A percentile compares a stretch with the other conserved stretches of the same genome.
phyloP scores from a whole-genome alignment of 2,888 invertebrate species.

The Stomorhina lunata region DNA sequence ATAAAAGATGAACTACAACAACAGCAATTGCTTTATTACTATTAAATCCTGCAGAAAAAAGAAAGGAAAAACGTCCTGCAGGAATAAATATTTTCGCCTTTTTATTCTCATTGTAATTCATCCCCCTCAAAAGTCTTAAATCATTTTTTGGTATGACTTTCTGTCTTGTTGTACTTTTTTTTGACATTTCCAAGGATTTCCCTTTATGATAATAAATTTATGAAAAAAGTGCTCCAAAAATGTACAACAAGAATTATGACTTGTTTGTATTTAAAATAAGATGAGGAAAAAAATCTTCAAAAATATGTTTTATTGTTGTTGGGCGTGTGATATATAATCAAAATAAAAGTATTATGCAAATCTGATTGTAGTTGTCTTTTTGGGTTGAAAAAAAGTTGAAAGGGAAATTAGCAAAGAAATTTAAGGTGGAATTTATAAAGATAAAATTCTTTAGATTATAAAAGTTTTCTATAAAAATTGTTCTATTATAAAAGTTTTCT shows the following conservation, averaged over 20 bases:
- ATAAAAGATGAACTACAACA: slow-evolving; percentile 2
- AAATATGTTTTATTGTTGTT: slow-evolving; percentile 67
- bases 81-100: slow-evolving; percentile 44
- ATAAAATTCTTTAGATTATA: too few relatives aligned
- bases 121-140: slow-evolving; percentile 53
- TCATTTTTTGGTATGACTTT: slow-evolving; percentile 55
- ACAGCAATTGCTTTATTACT: slow-evolving; percentile 61
- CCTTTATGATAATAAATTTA: slow-evolving; percentile 67
- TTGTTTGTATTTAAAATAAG: slow-evolving; percentile 58
- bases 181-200: slow-evolving; percentile 46
- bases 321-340: slow-evolving; percentile 61
- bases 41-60: background rate
- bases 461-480: too few relatives aligned
- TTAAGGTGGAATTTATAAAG: too few relatives aligned
- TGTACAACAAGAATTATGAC: slow-evolving; percentile 58
- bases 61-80: slow-evolving; percentile 53
- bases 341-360: slow-evolving; percentile 51
- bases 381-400: background rate
- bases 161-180: slow-evolving; percentile 6
- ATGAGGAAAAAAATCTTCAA: slow-evolving; percentile 37
- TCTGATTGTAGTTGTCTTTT: slow-evolving; percentile 28
- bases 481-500: too few relatives aligned
- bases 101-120: slow-evolving; percentile 39
- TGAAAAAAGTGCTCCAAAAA: slow-evolving; percentile 43
- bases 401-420: background rate